Conservation (phyloP, 1,140 invertebrate species). For the Platyura marginata region DNA sequence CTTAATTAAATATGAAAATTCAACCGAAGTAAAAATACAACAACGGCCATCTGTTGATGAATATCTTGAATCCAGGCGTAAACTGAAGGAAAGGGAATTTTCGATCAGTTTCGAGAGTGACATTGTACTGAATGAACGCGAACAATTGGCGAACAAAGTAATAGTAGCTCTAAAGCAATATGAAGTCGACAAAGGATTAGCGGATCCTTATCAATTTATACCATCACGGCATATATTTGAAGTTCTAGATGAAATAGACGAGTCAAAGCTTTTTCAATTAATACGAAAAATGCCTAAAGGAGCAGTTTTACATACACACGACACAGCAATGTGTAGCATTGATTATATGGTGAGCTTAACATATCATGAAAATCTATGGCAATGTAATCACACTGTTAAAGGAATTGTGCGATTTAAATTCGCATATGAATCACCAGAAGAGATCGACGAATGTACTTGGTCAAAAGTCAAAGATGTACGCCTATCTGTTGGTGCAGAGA, state of each 20-base stretch:
- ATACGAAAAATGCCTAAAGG: constrained; percentile 51
- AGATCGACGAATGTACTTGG: constrained; percentile 29
- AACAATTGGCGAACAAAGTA: constrained; percentile 15
- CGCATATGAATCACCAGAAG: constrained; percentile 20
- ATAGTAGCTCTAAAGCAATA: constrained; percentile 42
- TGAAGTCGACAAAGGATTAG: constrained; percentile 37
- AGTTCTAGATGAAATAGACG: constrained; percentile 34
- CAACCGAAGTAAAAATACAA: too few relatives aligned
- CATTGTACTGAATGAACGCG: neutral
- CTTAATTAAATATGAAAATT: too few relatives aligned
- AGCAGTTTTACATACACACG: constrained; percentile 51
- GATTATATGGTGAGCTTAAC: constrained; percentile 48
- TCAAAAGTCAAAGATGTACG: constrained; percentile 32
- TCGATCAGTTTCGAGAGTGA: neutral
- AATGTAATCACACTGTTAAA: constrained; percentile 27
- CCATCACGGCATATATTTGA: constrained; percentile 46
- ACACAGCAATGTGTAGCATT: constrained; percentile 39
- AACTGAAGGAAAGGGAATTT: neutral
- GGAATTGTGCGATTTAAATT: constrained; percentile 26
- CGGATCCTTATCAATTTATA: constrained; percentile 35
- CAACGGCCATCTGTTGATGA: neutral
- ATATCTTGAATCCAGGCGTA: neutral
- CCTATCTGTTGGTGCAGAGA: constrained; percentile 14
- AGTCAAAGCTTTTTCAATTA: constrained; percentile 44
- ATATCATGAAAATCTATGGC: constrained; percentile 46